Evolutionary conservation across 2,888 invertebrate genomes (phyloP).

Genomic region (Gasteruption jaculator): DNA sequence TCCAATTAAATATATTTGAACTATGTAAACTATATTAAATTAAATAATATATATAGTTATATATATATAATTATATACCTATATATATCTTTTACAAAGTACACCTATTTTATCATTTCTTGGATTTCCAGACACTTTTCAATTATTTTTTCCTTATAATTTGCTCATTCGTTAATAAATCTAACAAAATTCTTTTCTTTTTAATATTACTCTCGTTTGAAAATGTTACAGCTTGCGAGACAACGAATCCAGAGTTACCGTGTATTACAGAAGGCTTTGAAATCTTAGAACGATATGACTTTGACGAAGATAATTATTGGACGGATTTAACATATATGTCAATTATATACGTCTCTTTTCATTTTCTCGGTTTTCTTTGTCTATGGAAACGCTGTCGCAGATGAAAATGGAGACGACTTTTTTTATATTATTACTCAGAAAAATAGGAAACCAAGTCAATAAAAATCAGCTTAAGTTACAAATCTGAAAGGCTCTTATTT

Average conservation of each 20-base stretch:
- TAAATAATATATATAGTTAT: no score
- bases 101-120: no score
- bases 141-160: background rate
- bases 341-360: constrained; percentile 64
- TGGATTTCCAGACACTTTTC: background rate
- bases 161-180: constrained; percentile 3
- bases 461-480: no score
- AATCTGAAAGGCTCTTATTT: no score
- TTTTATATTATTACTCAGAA: no score
- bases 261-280: constrained; percentile 69
- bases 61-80: no score
- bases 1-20: no score
- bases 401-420: constrained; percentile 23
- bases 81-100: no score
- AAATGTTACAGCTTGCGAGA: constrained; percentile 58
- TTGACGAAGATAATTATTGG: constrained; percentile 61
- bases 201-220: constrained; percentile 1
- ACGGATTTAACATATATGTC: constrained; percentile 65
- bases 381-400: constrained; percentile 57
- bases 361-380: constrained; percentile 66
- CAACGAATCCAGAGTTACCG: constrained; percentile 59
- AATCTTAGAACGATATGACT: constrained; percentile 71
- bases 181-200: background rate
- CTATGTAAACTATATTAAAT: no score
- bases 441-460: no score